phyloP scores from a whole-genome alignment of 2,113 vertebrate species.

The Gadus macrocephalus region DNA sequence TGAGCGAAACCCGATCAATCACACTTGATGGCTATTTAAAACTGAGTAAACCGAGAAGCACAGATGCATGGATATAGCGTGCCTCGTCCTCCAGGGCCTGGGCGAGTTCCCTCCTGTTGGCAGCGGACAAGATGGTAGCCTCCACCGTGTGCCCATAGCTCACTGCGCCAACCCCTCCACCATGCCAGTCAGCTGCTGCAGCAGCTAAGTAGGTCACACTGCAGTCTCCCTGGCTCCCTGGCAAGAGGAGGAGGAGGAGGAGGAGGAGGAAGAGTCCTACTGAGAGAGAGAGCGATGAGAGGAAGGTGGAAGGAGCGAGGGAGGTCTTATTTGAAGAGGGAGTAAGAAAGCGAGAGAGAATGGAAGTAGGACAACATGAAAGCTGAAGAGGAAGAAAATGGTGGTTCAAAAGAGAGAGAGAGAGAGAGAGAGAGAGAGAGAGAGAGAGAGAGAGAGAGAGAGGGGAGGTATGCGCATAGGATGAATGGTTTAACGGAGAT shows the following conservation, averaged over 20 bases:
- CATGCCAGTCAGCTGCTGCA: slow-evolving; percentile 54
- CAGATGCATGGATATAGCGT: slow-evolving; percentile 7
- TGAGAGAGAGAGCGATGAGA: slow-evolving; percentile 10
- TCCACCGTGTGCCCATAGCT: slow-evolving; percentile 36
- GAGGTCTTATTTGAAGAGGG: neutral
- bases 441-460: slow-evolving; percentile 11
- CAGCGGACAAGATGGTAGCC: slow-evolving; percentile 32
- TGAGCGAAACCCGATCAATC: neutral
- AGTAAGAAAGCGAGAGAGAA: slow-evolving; percentile 9
- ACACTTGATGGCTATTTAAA: too few species aligned
- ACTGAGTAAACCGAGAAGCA: neutral
- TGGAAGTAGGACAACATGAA: slow-evolving; percentile 24
- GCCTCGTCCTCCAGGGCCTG: slow-evolving; percentile 1
- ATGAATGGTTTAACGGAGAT: slow-evolving; percentile 7
- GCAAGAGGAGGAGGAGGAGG: slow-evolving; percentile 32
- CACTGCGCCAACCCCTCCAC: slow-evolving; percentile 47
- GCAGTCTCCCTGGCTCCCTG: slow-evolving; percentile 46
- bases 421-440: slow-evolving; percentile 1
- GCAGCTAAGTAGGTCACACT: slow-evolving; percentile 68
- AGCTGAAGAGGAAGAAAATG: slow-evolving; percentile 6
- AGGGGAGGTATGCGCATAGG: neutral
- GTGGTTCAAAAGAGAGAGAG: neutral
- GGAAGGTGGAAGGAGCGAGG: slow-evolving; percentile 5
- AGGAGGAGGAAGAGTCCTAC: slow-evolving; percentile 5
- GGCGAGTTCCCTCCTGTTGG: slow-evolving; percentile 34